A percentile compares a stretch with the other conserved stretches of the same genome.
These are phyloP conservation scores for Callithrix jacchus DNA, from an alignment of 2,113 vertebrate genomes.

Conservation along the genomic window DNA sequence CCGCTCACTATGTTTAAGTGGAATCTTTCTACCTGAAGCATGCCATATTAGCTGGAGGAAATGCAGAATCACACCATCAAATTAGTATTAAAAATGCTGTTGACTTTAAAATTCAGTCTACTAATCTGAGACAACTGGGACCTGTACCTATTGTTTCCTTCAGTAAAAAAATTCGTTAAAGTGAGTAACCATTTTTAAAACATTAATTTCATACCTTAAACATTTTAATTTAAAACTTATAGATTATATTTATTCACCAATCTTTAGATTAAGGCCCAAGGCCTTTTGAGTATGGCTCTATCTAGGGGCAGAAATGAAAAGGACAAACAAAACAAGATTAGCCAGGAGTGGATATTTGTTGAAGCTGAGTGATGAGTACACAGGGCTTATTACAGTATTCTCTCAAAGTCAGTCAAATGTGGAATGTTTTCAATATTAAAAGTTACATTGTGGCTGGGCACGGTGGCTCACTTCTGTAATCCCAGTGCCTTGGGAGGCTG, in stretches of 20 bases:
- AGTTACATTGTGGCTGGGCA: not conserved
- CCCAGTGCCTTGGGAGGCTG: too few species aligned
- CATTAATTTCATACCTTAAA: conserved; percentile 22
- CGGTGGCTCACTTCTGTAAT: too few species aligned
- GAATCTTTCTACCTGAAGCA: not conserved
- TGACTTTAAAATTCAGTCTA: not conserved
- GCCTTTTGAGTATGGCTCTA: not conserved
- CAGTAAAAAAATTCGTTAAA: not conserved
- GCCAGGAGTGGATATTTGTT: not conserved
- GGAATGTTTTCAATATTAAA: not conserved
- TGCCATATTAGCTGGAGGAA: not conserved
- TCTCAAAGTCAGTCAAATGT: not conserved
- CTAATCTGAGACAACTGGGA: not conserved
- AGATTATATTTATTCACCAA: not conserved
- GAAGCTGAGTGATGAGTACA: not conserved
- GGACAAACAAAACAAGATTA: not conserved
- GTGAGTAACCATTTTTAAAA: conserved; percentile 10
- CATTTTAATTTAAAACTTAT: not conserved
- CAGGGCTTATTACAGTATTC: not conserved
- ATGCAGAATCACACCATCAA: not conserved
- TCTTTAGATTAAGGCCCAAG: not conserved
- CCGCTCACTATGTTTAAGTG: not conserved
- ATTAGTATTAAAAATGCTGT: not conserved
- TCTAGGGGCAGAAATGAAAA: not conserved
- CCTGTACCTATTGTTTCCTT: not conserved